Conservation (phyloP, 1,140 invertebrate genomes). For the Euwallacea fornicatus region DNA sequence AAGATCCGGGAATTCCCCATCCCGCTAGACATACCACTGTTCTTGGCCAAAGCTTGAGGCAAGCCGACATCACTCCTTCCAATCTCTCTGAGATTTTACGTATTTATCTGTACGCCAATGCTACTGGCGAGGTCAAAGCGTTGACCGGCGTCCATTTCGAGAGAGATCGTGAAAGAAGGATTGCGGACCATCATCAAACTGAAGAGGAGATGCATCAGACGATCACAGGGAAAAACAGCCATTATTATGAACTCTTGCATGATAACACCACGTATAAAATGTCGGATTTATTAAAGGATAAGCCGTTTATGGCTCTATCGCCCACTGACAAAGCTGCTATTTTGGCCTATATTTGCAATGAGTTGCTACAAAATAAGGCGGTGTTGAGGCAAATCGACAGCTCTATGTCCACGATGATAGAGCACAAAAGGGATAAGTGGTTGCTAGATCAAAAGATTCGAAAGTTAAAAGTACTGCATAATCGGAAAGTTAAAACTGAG, state of each 20-base stretch:
- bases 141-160: slow-evolving; percentile 76
- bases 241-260: slow-evolving; percentile 76
- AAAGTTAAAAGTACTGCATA: slow-evolving; percentile 77
- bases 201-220: slow-evolving; percentile 64
- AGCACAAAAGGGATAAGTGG: slow-evolving; percentile 78
- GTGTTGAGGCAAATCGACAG: slow-evolving; percentile 79
- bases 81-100: slow-evolving; percentile 91
- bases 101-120: slow-evolving; percentile 85
- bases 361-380: slow-evolving; percentile 88
- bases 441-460: slow-evolving; percentile 84
- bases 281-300: slow-evolving; percentile 68
- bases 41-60: slow-evolving; percentile 85
- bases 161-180: slow-evolving; percentile 71
- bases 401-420: slow-evolving; percentile 73
- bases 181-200: slow-evolving; percentile 78
- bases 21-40: slow-evolving; percentile 83
- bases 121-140: slow-evolving; percentile 81
- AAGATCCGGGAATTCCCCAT: slow-evolving; percentile 92
- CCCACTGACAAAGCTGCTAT: slow-evolving; percentile 85
- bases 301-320: slow-evolving; percentile 83
- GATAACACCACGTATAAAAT: slow-evolving; percentile 74
- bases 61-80: slow-evolving; percentile 87
- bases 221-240: slow-evolving; percentile 69
- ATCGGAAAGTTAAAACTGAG: slow-evolving; percentile 73
- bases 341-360: slow-evolving; percentile 89